Evolutionary conservation across 2,888 invertebrate genomes (phyloP).

Genomic region (Agrotis exclamationis): DNA sequence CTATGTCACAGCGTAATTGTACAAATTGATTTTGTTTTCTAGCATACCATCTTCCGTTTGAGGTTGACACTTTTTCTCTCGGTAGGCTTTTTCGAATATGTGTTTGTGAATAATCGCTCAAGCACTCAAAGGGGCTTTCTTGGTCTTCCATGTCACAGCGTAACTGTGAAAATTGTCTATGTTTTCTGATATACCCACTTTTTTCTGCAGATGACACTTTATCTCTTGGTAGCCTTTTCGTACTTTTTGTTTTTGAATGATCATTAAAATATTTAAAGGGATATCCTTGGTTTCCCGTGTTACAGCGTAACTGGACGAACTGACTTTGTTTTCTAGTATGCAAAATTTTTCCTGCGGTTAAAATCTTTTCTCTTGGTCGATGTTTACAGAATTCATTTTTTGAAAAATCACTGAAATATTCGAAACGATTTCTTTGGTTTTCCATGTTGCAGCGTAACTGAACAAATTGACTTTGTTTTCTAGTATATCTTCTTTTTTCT

Average conservation of each 20-base stretch:
- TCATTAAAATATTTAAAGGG: background rate
- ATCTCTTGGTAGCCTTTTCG: background rate
- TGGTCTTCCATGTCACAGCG: conserved; percentile 11
- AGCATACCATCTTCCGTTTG: background rate
- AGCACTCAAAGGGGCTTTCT: conserved; percentile 20
- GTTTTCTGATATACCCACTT: background rate
- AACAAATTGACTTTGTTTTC: background rate
- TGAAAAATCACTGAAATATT: conserved; percentile 5
- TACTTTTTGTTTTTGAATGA: background rate
- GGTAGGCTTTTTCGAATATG: background rate
- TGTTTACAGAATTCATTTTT: conserved; percentile 42
- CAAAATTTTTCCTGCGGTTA: conserved; percentile 7
- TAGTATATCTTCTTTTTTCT: conserved; percentile 11
- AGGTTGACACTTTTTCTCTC: background rate
- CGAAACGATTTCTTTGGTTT: background rate
- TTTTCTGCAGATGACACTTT: background rate
- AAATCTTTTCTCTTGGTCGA: conserved; percentile 11
- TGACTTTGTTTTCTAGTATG: conserved; percentile 5
- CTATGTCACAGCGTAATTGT: conserved; percentile 60
- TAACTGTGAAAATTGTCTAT: background rate
- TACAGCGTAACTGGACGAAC: background rate
- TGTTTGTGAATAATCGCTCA: background rate
- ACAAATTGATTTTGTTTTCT: conserved; percentile 22
- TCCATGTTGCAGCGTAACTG: background rate
- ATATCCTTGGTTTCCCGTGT: background rate